Base-by-base conservation (phyloP, 2,888 invertebrate species). In the Steinernema carpocapsae region DNA sequence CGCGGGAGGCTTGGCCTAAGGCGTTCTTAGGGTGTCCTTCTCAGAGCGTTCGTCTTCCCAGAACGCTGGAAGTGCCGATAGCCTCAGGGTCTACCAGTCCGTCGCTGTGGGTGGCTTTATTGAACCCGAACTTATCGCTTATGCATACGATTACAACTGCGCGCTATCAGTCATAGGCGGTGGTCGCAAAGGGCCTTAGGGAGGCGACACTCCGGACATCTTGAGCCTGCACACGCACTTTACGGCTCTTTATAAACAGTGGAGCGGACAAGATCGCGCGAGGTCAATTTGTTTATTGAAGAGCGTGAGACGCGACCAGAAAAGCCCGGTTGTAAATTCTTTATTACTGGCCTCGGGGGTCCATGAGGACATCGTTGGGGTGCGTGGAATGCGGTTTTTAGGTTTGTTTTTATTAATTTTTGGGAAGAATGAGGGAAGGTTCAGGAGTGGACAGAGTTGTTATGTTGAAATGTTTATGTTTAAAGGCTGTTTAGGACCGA, bases 211-310 rank as follows among this genome's bases (percentile, higher is more conserved):
- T 43, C 48, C 48, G 19, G 3, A 48, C 19, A 17, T 48, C 17
- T 43, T 10, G 14, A 43, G 43, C 26, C 56, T 26, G 22, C 26
- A 56, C 4, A 7, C 6, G 3, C 22, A 26, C 17, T 24, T 3
- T 2, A 7, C 56, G 4, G 26, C 1, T 26, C 56, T 7, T 17
- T 7, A 24, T 26, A 22, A 56, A 22, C 56, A 56, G 26, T 3
- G n/a, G 2, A 56, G 56, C 56, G 26, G 24, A 7, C 12, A 3
- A n/a, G n/a, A n/a, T n/a, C n/a, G n/a, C 56, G 6, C 56, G 56
- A 56, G 56, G 56, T 56, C 56, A 56, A 26, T 56, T 26, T 56
- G 56, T 56, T 56, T 56, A 48, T 56, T 56, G 56, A 56, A 26
- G 26, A 22, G 56, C 56, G 56, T 4, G 56, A 56, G 56, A 26